Base-by-base conservation (phyloP, 2,797 vertebrate species). In the Cossypha heuglini region DNA sequence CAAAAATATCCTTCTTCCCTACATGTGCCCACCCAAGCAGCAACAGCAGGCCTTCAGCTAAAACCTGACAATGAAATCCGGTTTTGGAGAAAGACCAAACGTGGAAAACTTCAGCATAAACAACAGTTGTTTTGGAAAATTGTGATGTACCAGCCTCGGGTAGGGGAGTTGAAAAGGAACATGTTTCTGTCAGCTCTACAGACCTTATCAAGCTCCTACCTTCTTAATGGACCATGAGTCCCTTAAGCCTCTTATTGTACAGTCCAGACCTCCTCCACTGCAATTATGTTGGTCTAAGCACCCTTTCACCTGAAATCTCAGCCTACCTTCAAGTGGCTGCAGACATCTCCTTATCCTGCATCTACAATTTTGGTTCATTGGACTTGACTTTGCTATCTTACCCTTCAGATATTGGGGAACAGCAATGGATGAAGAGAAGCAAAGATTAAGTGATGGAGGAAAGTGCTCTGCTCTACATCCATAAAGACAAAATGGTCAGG, bases 21-120 rank as follows among this genome's bases (percentile, higher is more conserved):
- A 25, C 46, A 31, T 81, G 26, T 90, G 64, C 93, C 78, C 91
- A 95, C 75, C 75, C 93, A 94, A 86, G 93, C 57, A 89, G 92
- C 48, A 95, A 42, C 88, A 89, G 75, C 72, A 95, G 68, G 75
- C 68, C 75, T 96, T 91, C 84, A 93, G 37, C 79, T 96, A 72
- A 88, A 92, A 94, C 42, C 73, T 90, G 88, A 72, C 85, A 54
- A 88, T 55, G 61, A 93, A 71, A 75, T 90, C 71, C 69, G 57
- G 51, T 58, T 62, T 94, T 94, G 79, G 76, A 93, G 64, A 91
- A 77, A 69, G 48, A 94, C 31, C 63, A 93, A 91, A 63, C 3
- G 1, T 29, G 49, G 66, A 88, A 92, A 72, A 76, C 45, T 89
- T 86, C 3, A 64, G 43, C 5, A 10, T 48, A 75, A 94, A 91